Base-by-base conservation (phyloP, 1,140 invertebrate genomes). In the Elysia chlorotica region DNA sequence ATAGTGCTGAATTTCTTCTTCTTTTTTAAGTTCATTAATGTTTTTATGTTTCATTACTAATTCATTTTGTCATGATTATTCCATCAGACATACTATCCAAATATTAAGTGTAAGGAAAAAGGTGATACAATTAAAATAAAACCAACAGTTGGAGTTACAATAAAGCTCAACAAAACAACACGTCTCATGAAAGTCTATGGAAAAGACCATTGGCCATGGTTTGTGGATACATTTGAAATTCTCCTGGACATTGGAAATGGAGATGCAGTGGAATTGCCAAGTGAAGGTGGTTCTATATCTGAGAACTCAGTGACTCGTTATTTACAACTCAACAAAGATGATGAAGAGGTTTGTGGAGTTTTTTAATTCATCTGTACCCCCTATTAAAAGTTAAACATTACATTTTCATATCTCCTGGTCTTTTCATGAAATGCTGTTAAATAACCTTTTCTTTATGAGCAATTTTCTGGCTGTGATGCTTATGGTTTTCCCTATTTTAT, bases 311-410 rank as follows among this genome's bases (percentile, higher is more conserved):
- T 85, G 0, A 83, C 83, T 0, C 59, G 83, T 23, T 85, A 77
- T 70, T 76, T 85, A 67, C 82, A 85, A 73, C 77, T 85, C 10
- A 78, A 85, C 63, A 85, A 85, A 75, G 80, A 83, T 73, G 77
- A 79, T 25, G 83, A 83, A 72, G 79, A 83, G 80, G 83, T 83
- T 79, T n/a, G 2, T 25, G 23, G 23, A 19, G 28, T 5, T 14
- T 6, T 33, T 68, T 31, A 56, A 10, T 31, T 68, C 30, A 14
- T 25, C 56, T 17, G 6, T 25, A 59, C 14, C 10, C 25, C n/a
- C 10, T 25, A 17, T 19, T 59, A 59, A 17, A 17, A 59, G 17
- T 6, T 59, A 59, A 25, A 6, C 25, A 59, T 21, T 25, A 59
- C 17, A 10, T 59, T n/a, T n/a, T n/a, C n/a, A n/a, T n/a, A n/a